Evolutionary conservation across 2,113 vertebrate genomes (phyloP).

Genomic region (Lonchura striata): DNA sequence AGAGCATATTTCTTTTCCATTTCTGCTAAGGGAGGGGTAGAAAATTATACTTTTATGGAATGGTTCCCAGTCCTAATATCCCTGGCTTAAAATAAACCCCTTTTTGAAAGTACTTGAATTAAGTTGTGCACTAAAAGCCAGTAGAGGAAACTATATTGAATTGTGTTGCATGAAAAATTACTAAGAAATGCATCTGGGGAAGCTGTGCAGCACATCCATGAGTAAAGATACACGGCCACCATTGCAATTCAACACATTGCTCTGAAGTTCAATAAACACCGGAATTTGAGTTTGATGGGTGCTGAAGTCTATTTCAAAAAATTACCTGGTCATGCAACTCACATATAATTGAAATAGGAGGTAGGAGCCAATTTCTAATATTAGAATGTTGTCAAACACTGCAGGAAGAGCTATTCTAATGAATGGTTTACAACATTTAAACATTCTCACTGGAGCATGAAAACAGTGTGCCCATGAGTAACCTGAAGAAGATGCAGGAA

Average conservation of each 20-base stretch:
- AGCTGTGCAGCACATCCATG: not conserved
- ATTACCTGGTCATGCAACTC: not conserved
- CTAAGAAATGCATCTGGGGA: not conserved
- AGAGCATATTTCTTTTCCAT: not conserved
- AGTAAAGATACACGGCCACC: not conserved
- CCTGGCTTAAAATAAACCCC: not conserved
- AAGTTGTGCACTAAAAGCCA: not conserved
- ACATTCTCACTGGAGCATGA: not conserved
- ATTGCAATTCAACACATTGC: not conserved
- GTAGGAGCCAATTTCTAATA: too few relatives aligned
- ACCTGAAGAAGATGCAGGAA: not conserved
- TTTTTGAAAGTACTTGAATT: not conserved
- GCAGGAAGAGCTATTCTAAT: not conserved
- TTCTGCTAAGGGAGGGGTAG: not conserved
- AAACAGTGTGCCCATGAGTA: not conserved
- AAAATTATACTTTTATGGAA: slow-evolving; percentile 9
- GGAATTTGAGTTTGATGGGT: not conserved
- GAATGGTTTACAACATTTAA: not conserved
- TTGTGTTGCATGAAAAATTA: not conserved
- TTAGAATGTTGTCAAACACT: not conserved
- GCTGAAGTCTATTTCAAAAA: not conserved
- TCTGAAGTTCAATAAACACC: not conserved
- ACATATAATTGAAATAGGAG: not conserved
- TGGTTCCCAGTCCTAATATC: not conserved
- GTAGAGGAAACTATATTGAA: not conserved